Evolutionary conservation across 2,113 vertebrate genomes (phyloP).

Genomic region (Oncorhynchus nerka): DNA sequence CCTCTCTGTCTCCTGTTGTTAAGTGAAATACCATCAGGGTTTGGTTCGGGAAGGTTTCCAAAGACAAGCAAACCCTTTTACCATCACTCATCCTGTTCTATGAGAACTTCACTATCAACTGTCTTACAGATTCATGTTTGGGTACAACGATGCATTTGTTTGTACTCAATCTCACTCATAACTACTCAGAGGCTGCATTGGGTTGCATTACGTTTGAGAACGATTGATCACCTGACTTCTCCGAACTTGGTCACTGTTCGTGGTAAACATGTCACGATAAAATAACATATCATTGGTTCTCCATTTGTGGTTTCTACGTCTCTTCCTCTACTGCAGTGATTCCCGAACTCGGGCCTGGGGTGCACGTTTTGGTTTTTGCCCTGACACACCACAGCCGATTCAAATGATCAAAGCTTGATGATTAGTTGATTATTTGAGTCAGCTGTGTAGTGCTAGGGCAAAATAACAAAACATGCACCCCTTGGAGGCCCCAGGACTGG

Average conservation of each 20-base stretch:
- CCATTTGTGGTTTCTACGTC: constrained; percentile 17
- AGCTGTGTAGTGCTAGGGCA: too few relatives aligned
- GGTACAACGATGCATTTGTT: too few relatives aligned
- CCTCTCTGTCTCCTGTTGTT: constrained; percentile 42
- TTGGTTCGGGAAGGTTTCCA: constrained; percentile 34
- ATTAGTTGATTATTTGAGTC: too few relatives aligned
- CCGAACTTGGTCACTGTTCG: background rate
- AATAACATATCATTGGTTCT: constrained; percentile 1
- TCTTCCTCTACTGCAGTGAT: constrained; percentile 16
- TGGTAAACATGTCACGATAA: background rate
- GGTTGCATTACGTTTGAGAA: background rate
- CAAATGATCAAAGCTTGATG: too few relatives aligned
- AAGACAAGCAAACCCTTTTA: constrained; percentile 17
- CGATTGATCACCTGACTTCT: background rate
- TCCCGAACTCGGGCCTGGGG: too few relatives aligned
- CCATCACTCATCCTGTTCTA: constrained; percentile 25
- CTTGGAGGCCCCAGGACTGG: too few relatives aligned
- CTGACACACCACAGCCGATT: too few relatives aligned
- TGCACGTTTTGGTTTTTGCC: too few relatives aligned
- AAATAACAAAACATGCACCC: too few relatives aligned
- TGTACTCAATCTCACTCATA: background rate
- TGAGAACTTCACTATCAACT: too few relatives aligned
- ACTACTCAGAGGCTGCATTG: background rate
- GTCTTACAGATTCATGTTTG: too few relatives aligned
- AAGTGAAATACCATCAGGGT: constrained; percentile 41